Percentiles rank a stretch among this genome's conserved stretches.
Conservation (phyloP, 2,888 invertebrate genomes). For the Enchytraeus crypticus region DNA sequence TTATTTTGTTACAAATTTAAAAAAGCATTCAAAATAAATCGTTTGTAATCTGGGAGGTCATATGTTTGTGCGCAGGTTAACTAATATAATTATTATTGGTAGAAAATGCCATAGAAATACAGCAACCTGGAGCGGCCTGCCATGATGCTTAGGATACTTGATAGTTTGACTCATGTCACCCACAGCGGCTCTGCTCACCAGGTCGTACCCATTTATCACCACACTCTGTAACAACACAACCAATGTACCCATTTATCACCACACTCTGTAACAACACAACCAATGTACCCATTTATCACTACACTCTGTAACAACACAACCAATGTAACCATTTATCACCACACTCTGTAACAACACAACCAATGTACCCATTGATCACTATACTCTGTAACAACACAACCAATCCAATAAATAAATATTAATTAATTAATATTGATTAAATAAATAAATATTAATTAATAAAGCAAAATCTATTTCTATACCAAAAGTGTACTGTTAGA, state of each 20-base stretch:
- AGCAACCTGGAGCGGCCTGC: constrained; percentile 34
- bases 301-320: constrained; percentile 8
- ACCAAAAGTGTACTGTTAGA: too few relatives aligned
- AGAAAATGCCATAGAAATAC: not conserved
- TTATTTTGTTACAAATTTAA: too few relatives aligned
- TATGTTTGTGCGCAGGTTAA: too few relatives aligned
- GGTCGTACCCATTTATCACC: constrained; percentile 30
- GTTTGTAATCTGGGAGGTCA: too few relatives aligned
- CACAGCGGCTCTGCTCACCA: constrained; percentile 30
- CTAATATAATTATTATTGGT: too few relatives aligned
- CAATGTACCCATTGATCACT: constrained; percentile 28
- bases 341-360: constrained; percentile 8
- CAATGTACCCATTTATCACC: constrained; percentile 28
- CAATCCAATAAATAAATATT: too few relatives aligned
- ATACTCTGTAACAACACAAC: constrained; percentile 8
- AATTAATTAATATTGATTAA: too few relatives aligned
- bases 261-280: constrained; percentile 8
- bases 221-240: constrained; percentile 8
- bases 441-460: too few relatives aligned
- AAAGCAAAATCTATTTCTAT: too few relatives aligned
- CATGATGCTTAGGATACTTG: constrained; percentile 21
- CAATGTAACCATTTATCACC: constrained; percentile 28
- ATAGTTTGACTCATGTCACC: constrained; percentile 11
- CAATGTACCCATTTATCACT: constrained; percentile 28
- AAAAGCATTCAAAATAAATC: too few relatives aligned